Conservation (phyloP, 53 echinoderm and acorn worm genomes). For the Echinarachnius parma region DNA sequence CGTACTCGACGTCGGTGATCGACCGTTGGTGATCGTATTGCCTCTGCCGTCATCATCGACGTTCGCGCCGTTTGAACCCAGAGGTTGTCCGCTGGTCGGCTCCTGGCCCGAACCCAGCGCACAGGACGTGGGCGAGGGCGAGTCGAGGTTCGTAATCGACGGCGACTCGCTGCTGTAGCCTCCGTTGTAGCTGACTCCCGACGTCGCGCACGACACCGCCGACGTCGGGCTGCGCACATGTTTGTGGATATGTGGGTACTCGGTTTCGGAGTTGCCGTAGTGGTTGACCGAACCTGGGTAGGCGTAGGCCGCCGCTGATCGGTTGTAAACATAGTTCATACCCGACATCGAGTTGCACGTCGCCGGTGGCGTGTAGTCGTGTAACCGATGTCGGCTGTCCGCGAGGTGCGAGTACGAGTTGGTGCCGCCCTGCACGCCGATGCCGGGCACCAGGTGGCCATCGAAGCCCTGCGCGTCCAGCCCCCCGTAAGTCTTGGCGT, state of each 20-base stretch:
- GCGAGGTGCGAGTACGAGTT: constrained; percentile 60
- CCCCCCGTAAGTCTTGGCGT: constrained; percentile 66
- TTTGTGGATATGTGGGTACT: constrained; percentile 54
- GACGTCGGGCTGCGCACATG: constrained; percentile 47
- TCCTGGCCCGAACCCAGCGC: constrained; percentile 54
- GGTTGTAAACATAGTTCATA: constrained; percentile 71
- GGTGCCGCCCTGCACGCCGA: constrained; percentile 49
- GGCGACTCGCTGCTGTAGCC: constrained; percentile 71
- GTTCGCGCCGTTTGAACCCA: constrained; percentile 51
- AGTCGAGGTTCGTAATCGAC: constrained; percentile 76
- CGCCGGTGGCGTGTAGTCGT: constrained; percentile 42
- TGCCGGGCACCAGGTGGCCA: constrained; percentile 28
- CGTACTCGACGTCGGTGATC: constrained; percentile 56
- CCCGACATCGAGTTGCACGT: constrained; percentile 41
- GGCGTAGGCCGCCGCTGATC: constrained; percentile 60
- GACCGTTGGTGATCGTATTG: constrained; percentile 51
- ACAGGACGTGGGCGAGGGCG: constrained; percentile 59
- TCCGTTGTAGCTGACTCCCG: constrained; percentile 71
- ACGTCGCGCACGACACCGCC: constrained; percentile 48
- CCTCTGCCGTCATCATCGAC: constrained; percentile 46
- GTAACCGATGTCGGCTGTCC: constrained; percentile 47
- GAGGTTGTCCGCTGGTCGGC: constrained; percentile 45
- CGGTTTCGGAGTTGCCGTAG: constrained; percentile 43
- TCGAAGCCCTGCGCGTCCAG: constrained; percentile 60
- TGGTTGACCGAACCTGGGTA: constrained; percentile 45